Evolutionary conservation across 1,140 invertebrate species (phyloP).

Genomic region (Drosophila tristis): DNA sequence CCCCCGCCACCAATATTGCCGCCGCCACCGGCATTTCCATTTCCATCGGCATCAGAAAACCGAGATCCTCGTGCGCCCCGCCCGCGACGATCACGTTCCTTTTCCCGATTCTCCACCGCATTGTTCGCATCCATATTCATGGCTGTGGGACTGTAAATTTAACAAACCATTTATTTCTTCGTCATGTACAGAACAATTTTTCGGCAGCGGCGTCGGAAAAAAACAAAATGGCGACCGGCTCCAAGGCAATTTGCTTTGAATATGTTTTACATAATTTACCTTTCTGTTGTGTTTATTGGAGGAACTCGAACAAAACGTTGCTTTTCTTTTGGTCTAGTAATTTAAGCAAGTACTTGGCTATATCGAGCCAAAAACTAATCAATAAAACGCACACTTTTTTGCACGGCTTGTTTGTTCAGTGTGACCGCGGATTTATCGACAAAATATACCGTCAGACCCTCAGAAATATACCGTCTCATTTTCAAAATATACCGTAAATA

Average conservation of each 20-base stretch:
- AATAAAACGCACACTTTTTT: too few species aligned
- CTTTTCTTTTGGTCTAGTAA: not conserved
- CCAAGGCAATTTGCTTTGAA: not conserved
- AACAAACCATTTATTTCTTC: conserved; percentile 1
- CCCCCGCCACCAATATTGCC: conserved; percentile 84
- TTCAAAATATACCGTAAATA: too few species aligned
- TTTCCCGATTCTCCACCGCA: conserved; percentile 84
- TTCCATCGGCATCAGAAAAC: conserved; percentile 86
- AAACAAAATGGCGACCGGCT: conserved; percentile 54
- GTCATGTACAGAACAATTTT: conserved; percentile 20
- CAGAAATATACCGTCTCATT: too few species aligned
- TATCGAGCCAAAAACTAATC: too few species aligned
- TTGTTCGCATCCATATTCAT: conserved; percentile 71
- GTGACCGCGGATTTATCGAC: too few species aligned
- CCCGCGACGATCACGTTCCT: conserved; percentile 86
- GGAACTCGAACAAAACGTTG: not conserved
- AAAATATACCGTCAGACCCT: too few species aligned
- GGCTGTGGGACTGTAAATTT: conserved; percentile 36
- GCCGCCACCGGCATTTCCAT: conserved; percentile 66
- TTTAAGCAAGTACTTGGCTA: not conserved
- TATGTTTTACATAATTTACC: not conserved
- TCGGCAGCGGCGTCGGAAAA: conserved; percentile 54
- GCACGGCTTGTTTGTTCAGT: too few species aligned
- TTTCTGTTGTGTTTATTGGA: not conserved
- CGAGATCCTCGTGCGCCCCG: conserved; percentile 86